Conservation (phyloP, 2,113 vertebrate genomes). For the Puma concolor region DNA sequence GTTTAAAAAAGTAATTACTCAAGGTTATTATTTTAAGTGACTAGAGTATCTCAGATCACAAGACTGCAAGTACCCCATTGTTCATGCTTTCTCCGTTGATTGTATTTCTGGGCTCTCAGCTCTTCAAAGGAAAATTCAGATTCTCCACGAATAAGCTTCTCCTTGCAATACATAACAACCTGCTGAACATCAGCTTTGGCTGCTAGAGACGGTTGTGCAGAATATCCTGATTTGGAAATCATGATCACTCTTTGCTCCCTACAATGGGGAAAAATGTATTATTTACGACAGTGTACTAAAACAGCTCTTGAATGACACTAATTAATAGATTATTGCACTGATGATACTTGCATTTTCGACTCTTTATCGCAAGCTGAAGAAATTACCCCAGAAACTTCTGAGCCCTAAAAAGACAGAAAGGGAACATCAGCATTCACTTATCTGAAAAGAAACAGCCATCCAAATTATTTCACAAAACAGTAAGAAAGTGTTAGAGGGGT, state of each 20-base stretch:
- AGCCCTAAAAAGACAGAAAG: conserved; percentile 68
- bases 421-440: background rate
- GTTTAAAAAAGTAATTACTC: background rate
- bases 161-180: conserved; percentile 86
- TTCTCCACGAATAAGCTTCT: conserved; percentile 85
- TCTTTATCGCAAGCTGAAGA: conserved; percentile 51
- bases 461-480: conserved; percentile 20
- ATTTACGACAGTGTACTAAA: background rate
- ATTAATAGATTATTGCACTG: background rate
- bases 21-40: background rate
- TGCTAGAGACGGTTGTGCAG: conserved; percentile 38
- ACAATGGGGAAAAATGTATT: background rate
- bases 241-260: conserved; percentile 75
- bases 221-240: conserved; percentile 83
- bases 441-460: background rate
- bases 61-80: conserved; percentile 80
- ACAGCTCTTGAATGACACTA: conserved; percentile 22
- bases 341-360: conserved; percentile 75
- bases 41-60: background rate
- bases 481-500: background rate
- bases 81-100: conserved; percentile 79
- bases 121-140: conserved; percentile 93
- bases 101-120: conserved; percentile 86
- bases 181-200: conserved; percentile 63
- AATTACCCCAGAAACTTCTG: conserved; percentile 50